Conservation (phyloP, 2,888 invertebrate genomes). For the Nasonia oneida region DNA sequence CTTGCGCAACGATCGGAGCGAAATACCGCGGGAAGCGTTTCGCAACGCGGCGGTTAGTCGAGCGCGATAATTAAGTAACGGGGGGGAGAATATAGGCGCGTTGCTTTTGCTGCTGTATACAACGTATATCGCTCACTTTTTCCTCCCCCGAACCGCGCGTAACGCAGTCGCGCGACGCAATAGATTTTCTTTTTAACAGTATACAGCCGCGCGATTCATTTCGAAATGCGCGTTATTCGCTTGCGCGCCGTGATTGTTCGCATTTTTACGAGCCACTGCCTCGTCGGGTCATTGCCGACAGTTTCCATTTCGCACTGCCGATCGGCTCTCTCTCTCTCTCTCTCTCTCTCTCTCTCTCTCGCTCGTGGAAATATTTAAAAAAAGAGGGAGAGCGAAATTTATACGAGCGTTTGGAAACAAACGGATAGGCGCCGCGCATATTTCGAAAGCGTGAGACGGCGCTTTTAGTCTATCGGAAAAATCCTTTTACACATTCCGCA, state of each 20-base stretch:
- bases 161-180: not conserved
- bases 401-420: constrained; percentile 6
- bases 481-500: constrained; percentile 40
- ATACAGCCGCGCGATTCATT: not conserved
- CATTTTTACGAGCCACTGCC: constrained; percentile 32
- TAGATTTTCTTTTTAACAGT: constrained; percentile 13
- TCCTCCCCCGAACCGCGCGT: not conserved
- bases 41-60: constrained; percentile 26
- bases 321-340: not conserved
- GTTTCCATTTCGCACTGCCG: constrained; percentile 7
- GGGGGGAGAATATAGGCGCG: not conserved
- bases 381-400: not conserved
- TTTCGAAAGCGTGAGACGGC: constrained; percentile 25
- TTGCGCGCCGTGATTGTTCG: not conserved
- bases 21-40: not conserved
- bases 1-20: constrained; percentile 2
- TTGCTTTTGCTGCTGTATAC: not conserved
- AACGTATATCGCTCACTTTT: constrained; percentile 36
- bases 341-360: not conserved
- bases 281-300: constrained; percentile 48
- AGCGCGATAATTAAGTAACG: constrained; percentile 52
- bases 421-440: not conserved
- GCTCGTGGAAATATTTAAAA: not conserved
- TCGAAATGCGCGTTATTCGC: constrained; percentile 6
- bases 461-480: constrained; percentile 47